Evolutionary conservation across 2,113 vertebrate genomes (phyloP).

Genomic region (Cygnus buccinator): DNA sequence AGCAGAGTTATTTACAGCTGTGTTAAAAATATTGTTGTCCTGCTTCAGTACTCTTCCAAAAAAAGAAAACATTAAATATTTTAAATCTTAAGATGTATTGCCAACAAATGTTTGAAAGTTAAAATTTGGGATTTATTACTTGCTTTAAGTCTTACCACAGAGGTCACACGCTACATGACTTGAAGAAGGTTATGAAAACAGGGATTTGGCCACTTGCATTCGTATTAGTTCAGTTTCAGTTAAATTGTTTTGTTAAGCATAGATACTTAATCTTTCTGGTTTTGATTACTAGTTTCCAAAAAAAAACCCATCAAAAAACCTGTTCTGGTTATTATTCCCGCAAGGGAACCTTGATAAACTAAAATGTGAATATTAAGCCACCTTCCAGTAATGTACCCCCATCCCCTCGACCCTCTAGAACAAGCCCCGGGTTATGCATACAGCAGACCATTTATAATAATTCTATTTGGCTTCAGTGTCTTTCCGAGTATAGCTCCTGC

Average conservation of each 20-base stretch:
- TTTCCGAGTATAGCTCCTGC: not conserved
- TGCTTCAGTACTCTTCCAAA: not conserved
- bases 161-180: not conserved
- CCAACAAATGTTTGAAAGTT: constrained; percentile 21
- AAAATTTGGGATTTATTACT: constrained; percentile 25
- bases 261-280: not conserved
- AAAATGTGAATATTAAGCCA: not conserved
- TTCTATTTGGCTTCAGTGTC: not conserved
- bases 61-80: not conserved
- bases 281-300: constrained; percentile 15
- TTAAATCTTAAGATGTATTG: not conserved
- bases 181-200: constrained; percentile 31
- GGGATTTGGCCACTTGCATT: not conserved
- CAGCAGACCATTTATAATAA: not conserved
- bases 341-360: not conserved
- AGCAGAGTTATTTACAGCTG: not conserved
- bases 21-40: not conserved
- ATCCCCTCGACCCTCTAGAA: not conserved
- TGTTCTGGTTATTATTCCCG: not conserved
- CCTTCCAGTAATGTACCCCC: not conserved
- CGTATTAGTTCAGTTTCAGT: not conserved
- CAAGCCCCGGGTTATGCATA: not conserved
- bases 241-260: constrained; percentile 8
- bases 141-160: constrained; percentile 1
- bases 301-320: not conserved